A percentile compares a stretch with the other conserved stretches of the same genome.
These are phyloP conservation scores for Notocelia uddmanniana DNA, from an alignment of 2,888 invertebrate genomes.

Conservation along the genomic window DNA sequence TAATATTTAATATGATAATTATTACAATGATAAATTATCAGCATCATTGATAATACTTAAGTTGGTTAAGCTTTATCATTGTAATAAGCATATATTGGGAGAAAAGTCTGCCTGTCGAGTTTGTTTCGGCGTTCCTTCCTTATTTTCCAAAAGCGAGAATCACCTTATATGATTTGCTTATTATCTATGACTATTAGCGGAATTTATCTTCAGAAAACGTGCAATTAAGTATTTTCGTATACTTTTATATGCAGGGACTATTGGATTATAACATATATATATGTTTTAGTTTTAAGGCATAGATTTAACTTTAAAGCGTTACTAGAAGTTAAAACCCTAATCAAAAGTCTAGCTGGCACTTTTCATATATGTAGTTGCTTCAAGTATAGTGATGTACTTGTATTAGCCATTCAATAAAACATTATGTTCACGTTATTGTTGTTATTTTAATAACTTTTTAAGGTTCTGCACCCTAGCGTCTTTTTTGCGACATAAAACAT, in stretches of 20 bases:
- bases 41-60: no score
- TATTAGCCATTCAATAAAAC: conserved; percentile 29
- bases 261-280: conserved; percentile 8
- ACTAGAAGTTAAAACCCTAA: background rate
- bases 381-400: background rate
- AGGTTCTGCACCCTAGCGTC: background rate
- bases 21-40: no score
- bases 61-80: no score
- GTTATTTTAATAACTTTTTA: conserved; percentile 26
- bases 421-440: conserved; percentile 38
- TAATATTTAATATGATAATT: no score
- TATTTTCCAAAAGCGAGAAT: background rate
- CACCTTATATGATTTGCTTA: background rate
- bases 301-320: conserved; percentile 4
- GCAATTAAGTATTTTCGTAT: conserved; percentile 7
- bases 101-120: no score
- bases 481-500: background rate
- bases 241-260: conserved; percentile 15
- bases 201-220: background rate
- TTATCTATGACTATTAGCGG: background rate
- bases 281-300: background rate
- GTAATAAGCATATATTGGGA: no score
- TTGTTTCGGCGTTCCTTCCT: no score
- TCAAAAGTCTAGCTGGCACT: background rate
- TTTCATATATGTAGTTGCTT: conserved; percentile 24